A percentile compares a stretch with the other conserved stretches of the same genome.
Conservation (phyloP, 1,140 invertebrate genomes). For the Andricus grossulariae region DNA sequence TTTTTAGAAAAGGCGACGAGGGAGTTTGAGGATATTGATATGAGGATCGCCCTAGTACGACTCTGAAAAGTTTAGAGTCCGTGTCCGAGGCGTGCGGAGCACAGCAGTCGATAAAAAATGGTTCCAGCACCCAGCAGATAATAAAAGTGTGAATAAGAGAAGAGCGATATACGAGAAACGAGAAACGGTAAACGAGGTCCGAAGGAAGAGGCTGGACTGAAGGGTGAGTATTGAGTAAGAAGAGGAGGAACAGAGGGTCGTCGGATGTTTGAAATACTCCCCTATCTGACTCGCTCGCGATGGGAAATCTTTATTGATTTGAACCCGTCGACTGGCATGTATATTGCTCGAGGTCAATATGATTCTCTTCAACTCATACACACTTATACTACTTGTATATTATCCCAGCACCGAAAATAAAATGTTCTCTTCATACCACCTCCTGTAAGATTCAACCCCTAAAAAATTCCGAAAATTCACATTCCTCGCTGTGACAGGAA, state of each 20-base stretch:
- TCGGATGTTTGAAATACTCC: constrained; percentile 71
- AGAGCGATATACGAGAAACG: constrained; percentile 46
- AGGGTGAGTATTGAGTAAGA: constrained; percentile 28
- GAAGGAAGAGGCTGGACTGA: constrained; percentile 32
- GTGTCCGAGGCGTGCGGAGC: constrained; percentile 29
- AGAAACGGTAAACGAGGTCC: constrained; percentile 32
- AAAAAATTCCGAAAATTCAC: too few relatives aligned
- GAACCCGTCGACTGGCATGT: constrained; percentile 60
- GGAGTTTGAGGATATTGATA: constrained; percentile 8
- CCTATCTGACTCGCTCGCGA: constrained; percentile 59
- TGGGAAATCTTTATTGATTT: constrained; percentile 73
- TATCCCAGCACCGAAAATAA: too few relatives aligned
- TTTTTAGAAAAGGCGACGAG: constrained; percentile 1
- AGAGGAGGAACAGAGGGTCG: constrained; percentile 40
- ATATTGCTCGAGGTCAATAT: constrained; percentile 68
- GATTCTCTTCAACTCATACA: constrained; percentile 53
- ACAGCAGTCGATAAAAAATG: constrained; percentile 42
- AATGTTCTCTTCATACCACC: too few relatives aligned
- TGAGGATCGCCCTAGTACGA: neutral
- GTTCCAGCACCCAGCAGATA: constrained; percentile 44
- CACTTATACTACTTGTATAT: neutral
- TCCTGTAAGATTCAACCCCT: too few relatives aligned
- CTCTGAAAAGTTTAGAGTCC: constrained; percentile 4
- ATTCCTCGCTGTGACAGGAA: too few relatives aligned
- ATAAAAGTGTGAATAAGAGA: constrained; percentile 50